phyloP scores from a whole-genome alignment of 2,797 vertebrate genomes.

The Sebastes alutus region DNA sequence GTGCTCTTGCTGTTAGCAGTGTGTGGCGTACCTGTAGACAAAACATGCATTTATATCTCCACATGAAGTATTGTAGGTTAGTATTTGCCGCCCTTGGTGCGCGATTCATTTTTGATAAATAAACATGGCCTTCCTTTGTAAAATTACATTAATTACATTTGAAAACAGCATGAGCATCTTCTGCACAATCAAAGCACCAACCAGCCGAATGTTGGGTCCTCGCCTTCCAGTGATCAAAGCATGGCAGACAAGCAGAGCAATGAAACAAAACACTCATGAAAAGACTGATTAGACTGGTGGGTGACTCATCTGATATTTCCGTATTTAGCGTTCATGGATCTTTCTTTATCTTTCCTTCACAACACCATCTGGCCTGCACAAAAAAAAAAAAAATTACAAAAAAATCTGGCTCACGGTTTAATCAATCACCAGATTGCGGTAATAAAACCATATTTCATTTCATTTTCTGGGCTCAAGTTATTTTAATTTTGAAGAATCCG shows the following conservation, averaged over 20 bases:
- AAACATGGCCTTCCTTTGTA: neutral
- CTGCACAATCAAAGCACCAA: neutral
- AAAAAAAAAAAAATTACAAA: neutral
- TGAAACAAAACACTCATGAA: conserved; percentile 49
- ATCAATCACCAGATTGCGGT: conserved; percentile 43
- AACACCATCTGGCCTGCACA: conserved; percentile 48
- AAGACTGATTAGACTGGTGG: conserved; percentile 31
- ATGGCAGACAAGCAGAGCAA: conserved; percentile 41
- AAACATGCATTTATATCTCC: neutral
- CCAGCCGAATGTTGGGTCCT: conserved; percentile 13
- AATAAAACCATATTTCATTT: conserved; percentile 34
- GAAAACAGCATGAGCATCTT: conserved; percentile 1
- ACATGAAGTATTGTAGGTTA: neutral
- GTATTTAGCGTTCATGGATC: conserved; percentile 57
- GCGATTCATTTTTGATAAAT: neutral
- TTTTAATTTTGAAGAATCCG: conserved; percentile 21
- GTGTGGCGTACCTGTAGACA: neutral
- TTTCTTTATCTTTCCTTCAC: conserved; percentile 60
- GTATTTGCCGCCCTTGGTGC: neutral
- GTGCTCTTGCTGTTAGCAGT: neutral
- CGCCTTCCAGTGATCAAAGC: conserved; percentile 49
- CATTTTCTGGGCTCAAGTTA: neutral
- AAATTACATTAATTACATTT: neutral
- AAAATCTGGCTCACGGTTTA: conserved; percentile 42
- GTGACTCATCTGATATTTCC: conserved; percentile 64